Evolutionary conservation across 2,797 vertebrate species (phyloP), one percentile per base, ranked within the genome.

Genomic region (Sebastes steindachneri): DNA sequence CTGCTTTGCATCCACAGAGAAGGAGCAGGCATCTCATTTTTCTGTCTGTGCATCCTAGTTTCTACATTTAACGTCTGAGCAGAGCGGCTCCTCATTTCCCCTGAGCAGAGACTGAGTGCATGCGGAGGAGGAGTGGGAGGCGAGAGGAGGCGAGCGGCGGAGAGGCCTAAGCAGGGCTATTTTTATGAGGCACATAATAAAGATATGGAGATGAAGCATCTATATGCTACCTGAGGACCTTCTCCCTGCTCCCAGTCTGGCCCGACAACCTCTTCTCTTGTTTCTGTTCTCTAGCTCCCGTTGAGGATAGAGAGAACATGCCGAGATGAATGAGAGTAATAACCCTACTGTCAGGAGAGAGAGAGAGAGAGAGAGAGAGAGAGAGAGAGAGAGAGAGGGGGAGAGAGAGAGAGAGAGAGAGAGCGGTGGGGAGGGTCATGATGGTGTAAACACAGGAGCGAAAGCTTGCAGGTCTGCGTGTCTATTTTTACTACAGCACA

Each of bases 401-500:
- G 26, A 59, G 9, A 59, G 21, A 54, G 53, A 23, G 53, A 54
- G 53, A 23, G 74, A 85, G 85, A 73, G 82, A 84, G 64, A 17
- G 67, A 79, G 74, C 76, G 71, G 79, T 33, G 83, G 85, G 89
- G 84, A 79, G 86, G 90, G 89, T 85, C 83, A 87, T 66, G 84
- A 89, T 86, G 92, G 89, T 88, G 88, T 93, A 93, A 95, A 95
- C 93, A 95, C 86, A 68, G 82, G 84, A 88, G 87, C 75, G 62
- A 91, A 89, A 93, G 90, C 90, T 90, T 87, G 87, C 82, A 92
- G 88, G 89, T 91, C 90, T 86, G 82, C 8, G 75, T n/a, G 92
- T 95, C 94, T 95, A 95, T 95, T 95, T 95, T 94, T 95, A 91
- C 91, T 87, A 78, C 41, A 26, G 87, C 79, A 79, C 82, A 77